Percentiles rank a stretch among this genome's conserved stretches.
Conservation (phyloP, 92 coral and sea anemone genomes). For the Zoanthus sociatus region DNA sequence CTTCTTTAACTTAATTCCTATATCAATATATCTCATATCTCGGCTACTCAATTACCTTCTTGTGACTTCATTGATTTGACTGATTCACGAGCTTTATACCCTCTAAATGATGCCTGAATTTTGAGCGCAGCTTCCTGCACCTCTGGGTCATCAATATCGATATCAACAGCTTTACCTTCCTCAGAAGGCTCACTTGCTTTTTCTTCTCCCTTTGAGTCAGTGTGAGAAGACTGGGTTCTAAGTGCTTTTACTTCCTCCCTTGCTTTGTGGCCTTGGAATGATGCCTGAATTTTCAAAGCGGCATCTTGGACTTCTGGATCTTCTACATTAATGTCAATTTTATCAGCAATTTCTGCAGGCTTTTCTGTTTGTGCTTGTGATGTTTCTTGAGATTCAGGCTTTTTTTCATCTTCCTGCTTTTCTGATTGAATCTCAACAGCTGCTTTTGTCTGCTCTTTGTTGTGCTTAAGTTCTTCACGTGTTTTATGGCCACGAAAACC, state of each 20-base stretch:
- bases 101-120: slow-evolving; percentile 84
- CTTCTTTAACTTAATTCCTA: too few species aligned
- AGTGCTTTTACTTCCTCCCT: slow-evolving; percentile 73
- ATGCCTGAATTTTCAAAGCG: slow-evolving; percentile 88
- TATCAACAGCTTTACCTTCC: slow-evolving; percentile 31
- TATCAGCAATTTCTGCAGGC: slow-evolving; percentile 50
- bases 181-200: slow-evolving; percentile 9
- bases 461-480: slow-evolving; percentile 83
- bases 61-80: slow-evolving; percentile 47
- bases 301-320: slow-evolving; percentile 88
- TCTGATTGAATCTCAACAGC: slow-evolving; percentile 71
- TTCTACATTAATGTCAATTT: slow-evolving; percentile 65
- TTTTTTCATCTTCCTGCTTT: slow-evolving; percentile 17
- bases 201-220: slow-evolving; percentile 22
- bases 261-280: slow-evolving; percentile 90
- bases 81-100: slow-evolving; percentile 71
- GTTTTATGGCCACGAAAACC: slow-evolving; percentile 90
- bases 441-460: slow-evolving; percentile 84
- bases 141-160: slow-evolving; percentile 68
- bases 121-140: slow-evolving; percentile 73
- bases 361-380: slow-evolving; percentile 25
- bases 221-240: slow-evolving; percentile 50
- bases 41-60: slow-evolving; percentile 8
- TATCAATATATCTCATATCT: too few species aligned
- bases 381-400: slow-evolving; percentile 21